Conservation (phyloP, 2,888 invertebrate species). For the Drosophila atroscutellata region DNA sequence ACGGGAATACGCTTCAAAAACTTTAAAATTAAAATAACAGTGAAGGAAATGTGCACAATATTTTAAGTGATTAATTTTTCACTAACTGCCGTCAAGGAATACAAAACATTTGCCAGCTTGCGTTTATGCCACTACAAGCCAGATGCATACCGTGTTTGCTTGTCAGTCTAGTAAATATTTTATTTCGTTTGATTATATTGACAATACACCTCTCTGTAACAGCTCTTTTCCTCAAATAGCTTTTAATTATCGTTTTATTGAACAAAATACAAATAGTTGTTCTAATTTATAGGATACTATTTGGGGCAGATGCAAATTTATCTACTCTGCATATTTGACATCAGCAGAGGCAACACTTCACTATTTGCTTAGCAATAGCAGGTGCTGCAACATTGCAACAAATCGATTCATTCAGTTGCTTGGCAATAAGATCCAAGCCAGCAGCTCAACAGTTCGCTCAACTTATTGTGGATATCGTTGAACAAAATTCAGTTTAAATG, state of each 20-base stretch:
- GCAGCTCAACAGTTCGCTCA: conserved; percentile 23
- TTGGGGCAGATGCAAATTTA: conserved; percentile 26
- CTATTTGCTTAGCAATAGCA: conserved; percentile 41
- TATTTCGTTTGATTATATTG: conserved; percentile 28
- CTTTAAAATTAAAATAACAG: conserved; percentile 49
- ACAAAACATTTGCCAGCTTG: conserved; percentile 1
- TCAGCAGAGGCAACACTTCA: conserved; percentile 31
- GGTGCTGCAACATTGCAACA: conserved; percentile 34
- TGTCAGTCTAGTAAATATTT: conserved; percentile 24
- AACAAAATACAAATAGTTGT: conserved; percentile 65
- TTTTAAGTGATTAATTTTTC: conserved; percentile 41
- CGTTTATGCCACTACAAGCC: not conserved
- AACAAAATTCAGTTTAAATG: not conserved
- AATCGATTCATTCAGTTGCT: conserved; percentile 55
- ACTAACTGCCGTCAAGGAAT: conserved; percentile 8
- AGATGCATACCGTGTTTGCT: not conserved
- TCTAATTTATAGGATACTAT: conserved; percentile 53
- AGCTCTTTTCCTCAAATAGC: conserved; percentile 25
- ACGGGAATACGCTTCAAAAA: conserved; percentile 12
- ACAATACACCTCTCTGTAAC: not conserved
- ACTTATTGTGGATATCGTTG: conserved; percentile 20
- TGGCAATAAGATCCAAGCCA: conserved; percentile 18
- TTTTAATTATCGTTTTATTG: conserved; percentile 68
- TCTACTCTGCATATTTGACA: conserved; percentile 30
- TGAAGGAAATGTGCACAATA: conserved; percentile 24